Evolutionary conservation across 2,888 invertebrate species (phyloP).

Genomic region (Eupithecia vulgata): DNA sequence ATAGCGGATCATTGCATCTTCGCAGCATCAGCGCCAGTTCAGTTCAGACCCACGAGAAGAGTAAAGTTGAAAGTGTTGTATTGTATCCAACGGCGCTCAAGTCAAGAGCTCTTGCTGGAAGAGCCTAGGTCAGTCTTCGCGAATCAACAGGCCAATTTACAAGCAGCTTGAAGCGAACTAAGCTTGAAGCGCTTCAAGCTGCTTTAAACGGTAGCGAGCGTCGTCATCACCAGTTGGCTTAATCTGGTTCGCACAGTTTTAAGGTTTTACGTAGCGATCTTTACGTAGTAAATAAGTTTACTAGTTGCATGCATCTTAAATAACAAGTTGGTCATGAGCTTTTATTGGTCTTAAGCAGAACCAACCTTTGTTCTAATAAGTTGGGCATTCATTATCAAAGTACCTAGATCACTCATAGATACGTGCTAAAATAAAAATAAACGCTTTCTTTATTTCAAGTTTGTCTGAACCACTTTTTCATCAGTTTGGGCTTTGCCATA

Average conservation of each 20-base stretch:
- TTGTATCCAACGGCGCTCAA: conserved; percentile 6
- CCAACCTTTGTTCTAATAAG: no score
- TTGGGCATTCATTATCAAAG: no score
- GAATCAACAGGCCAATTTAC: conserved; percentile 30
- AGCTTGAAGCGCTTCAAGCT: not conserved
- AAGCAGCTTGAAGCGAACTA: conserved; percentile 1
- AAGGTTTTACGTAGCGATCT: not conserved
- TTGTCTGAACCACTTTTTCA: no score
- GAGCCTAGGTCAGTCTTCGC: conserved; percentile 22
- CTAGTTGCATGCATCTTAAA: not conserved
- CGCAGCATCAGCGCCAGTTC: not conserved
- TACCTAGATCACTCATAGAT: no score
- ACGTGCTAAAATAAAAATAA: no score
- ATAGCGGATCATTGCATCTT: not conserved
- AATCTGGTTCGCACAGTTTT: not conserved
- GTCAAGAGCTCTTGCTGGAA: conserved; percentile 15
- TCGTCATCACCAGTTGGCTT: not conserved
- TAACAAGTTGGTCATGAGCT: not conserved
- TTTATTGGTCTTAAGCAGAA: not conserved
- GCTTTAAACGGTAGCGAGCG: conserved; percentile 3
- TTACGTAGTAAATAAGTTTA: not conserved
- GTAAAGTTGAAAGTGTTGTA: not conserved
- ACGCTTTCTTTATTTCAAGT: no score
- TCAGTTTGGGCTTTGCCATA: not conserved
- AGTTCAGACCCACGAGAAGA: not conserved